Base-by-base conservation (phyloP, 2,797 vertebrate genomes). In the Gallinago solitaria region DNA sequence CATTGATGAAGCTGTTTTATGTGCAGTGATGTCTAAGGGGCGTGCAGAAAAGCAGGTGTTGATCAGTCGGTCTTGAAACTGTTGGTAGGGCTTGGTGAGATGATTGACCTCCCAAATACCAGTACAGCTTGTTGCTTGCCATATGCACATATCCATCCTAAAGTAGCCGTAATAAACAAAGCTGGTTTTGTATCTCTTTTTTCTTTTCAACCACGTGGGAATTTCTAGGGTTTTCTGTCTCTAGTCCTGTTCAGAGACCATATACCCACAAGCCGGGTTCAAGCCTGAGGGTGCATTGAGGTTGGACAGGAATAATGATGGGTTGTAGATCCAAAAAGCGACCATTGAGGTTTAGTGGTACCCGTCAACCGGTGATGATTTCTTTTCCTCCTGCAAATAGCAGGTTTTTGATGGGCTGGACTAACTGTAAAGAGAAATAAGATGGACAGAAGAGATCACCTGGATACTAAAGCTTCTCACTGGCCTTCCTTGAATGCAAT, bases 311-410 rank as follows among this genome's bases (percentile, higher is more conserved):
- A 33, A 60, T 83, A 68, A 45, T 70, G 51, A 67, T 35, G 8
- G 47, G 12, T 30, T 89, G 15, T 60, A 47, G 51, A 41, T 74
- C 30, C 60, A 3, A 0, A 25, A 85, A 92, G 35, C 74, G 64
- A 15, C 19, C 32, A 1, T 21, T 79, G 74, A 90, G 35, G 35
- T 87, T 92, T 67, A 54, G 43, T 48, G 35, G n/a, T 71, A 64
- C 47, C 15, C 1, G 0, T 79, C 70, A 90, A 18, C 2, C 1
- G 2, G 32, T 65, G 45, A 4, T 13, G 28, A 53, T 16, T 15
- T 56, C 20, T 51, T 59, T 9, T 1, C 30, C 10, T 21, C 16
- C 53, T 89, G 30, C 39, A 54, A 61, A 51, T 28, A 51, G 12
- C 24, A 76, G 30, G 16, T 4, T 63, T 91, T 35, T 80, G 30